A percentile compares a stretch with the other conserved stretches of the same genome.
These are phyloP conservation scores for Caprella mutica DNA, from an alignment of 2,888 invertebrate genomes.

Conservation along the genomic window DNA sequence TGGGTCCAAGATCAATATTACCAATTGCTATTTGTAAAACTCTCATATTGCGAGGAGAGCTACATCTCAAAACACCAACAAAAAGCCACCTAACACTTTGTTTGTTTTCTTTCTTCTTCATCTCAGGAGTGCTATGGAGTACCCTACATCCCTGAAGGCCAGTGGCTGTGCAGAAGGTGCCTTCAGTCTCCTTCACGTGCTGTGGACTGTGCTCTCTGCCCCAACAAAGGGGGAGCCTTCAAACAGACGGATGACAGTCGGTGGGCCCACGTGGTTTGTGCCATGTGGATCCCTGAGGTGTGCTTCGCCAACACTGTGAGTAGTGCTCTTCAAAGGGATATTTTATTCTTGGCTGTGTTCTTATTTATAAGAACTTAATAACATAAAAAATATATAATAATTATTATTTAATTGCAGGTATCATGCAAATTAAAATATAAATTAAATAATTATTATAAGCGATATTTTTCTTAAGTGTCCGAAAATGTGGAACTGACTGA, in stretches of 20 bases:
- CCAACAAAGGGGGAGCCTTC: conserved; percentile 95
- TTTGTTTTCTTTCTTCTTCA: background rate
- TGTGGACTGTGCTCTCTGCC: conserved; percentile 95
- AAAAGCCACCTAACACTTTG: background rate
- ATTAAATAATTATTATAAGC: too few relatives aligned
- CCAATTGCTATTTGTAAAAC: too few relatives aligned
- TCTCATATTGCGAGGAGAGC: too few relatives aligned
- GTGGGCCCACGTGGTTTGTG: conserved; percentile 98
- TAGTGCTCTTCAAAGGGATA: conserved; percentile 4
- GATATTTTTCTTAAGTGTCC: too few relatives aligned
- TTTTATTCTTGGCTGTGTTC: background rate
- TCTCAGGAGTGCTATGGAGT: conserved; percentile 85
- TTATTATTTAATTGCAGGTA: too few relatives aligned
- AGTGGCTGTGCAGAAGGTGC: conserved; percentile 93
- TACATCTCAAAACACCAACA: too few relatives aligned
- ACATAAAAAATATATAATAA: background rate
- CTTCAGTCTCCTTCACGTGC: conserved; percentile 89
- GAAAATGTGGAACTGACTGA: too few relatives aligned
- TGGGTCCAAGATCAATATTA: too few relatives aligned
- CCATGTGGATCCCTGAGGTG: conserved; percentile 96
- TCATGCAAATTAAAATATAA: too few relatives aligned
- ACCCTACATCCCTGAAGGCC: conserved; percentile 92
- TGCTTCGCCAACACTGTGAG: conserved; percentile 88
- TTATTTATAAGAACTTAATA: background rate
- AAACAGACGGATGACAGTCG: conserved; percentile 91